Percentiles rank a stretch among this genome's conserved stretches.
Conservation (phyloP, 2,797 vertebrate species). For the Acanthiza pusilla region DNA sequence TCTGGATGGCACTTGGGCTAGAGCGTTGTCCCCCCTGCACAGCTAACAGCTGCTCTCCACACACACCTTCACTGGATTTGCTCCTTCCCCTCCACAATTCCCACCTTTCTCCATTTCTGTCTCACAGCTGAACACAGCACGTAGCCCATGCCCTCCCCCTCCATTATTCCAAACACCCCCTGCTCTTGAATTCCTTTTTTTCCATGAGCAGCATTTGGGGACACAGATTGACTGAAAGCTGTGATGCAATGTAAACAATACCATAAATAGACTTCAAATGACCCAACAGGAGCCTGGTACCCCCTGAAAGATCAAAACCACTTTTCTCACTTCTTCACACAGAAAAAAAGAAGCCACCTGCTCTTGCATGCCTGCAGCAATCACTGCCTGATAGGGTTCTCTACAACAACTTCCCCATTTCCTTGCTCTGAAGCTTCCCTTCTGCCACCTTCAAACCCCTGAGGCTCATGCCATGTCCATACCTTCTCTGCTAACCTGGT, state of each 20-base stretch:
- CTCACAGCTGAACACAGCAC: neutral
- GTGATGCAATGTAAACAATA: neutral
- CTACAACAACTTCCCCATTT: neutral
- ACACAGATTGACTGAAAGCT: constrained; percentile 43
- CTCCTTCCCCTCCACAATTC: neutral
- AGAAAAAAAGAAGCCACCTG: neutral
- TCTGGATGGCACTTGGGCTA: neutral
- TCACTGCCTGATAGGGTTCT: neutral
- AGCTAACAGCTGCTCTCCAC: neutral
- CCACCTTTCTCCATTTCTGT: neutral
- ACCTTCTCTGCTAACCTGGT: neutral
- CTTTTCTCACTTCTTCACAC: neutral
- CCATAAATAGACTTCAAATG: constrained; percentile 38
- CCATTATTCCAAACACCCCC: neutral
- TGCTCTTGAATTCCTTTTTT: neutral
- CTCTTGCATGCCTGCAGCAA: neutral
- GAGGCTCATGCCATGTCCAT: neutral
- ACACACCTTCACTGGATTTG: neutral
- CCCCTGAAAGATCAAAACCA: constrained; percentile 6
- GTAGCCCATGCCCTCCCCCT: neutral
- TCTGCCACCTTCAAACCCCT: neutral
- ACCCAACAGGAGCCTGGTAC: constrained; percentile 1
- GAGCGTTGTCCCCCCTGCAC: neutral
- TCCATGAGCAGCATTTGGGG: neutral
- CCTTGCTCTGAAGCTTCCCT: neutral